These are phyloP conservation scores for Caenorhabditis tropicalis DNA, from an alignment of 1,140 invertebrate genomes.

Conservation along the genomic window DNA sequence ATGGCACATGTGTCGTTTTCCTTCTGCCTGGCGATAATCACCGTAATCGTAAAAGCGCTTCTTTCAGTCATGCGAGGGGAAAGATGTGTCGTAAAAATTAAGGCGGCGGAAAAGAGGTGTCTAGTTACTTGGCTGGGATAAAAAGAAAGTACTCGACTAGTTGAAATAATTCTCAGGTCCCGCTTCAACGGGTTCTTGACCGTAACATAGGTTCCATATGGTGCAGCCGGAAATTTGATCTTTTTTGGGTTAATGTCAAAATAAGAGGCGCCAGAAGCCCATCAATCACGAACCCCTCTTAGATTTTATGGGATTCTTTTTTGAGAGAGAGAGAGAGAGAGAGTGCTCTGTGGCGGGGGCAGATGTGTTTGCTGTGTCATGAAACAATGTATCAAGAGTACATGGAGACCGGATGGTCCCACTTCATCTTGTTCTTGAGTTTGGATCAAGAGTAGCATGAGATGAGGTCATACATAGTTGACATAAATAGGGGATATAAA, in stretches of 20 bases:
- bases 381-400: slow-evolving; percentile 41
- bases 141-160: too few relatives aligned
- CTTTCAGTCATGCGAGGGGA: background rate
- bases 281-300: background rate
- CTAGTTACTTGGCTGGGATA: background rate
- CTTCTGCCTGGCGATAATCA: background rate
- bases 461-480: slow-evolving; percentile 16
- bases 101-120: background rate
- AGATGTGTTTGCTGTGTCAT: background rate
- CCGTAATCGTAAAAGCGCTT: background rate
- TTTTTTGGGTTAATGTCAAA: background rate
- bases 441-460: background rate
- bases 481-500: background rate
- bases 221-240: background rate
- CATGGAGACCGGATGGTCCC: background rate
- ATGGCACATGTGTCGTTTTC: background rate
- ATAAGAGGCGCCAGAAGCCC: background rate
- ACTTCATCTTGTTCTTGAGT: slow-evolving; percentile 29
- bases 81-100: background rate
- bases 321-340: background rate
- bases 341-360: background rate
- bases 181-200: background rate
- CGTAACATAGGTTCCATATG: background rate
- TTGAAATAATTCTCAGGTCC: background rate
- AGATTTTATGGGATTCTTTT: background rate